Conservation (phyloP, 2,888 invertebrate genomes). For the Melanchra persicariae region DNA sequence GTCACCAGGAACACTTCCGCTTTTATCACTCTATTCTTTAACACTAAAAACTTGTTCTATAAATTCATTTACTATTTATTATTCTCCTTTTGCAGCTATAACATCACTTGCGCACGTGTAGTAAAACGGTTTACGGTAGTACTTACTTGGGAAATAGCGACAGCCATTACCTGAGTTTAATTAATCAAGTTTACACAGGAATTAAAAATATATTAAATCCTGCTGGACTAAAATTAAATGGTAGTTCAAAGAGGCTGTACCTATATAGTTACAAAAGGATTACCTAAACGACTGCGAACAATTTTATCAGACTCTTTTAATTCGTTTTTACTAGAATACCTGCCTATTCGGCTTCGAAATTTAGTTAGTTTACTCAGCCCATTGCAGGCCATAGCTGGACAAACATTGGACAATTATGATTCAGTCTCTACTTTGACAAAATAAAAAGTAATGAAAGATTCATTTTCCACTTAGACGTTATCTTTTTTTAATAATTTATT, state of each 20-base stretch:
- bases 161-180: conserved; percentile 27
- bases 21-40: conserved; percentile 3
- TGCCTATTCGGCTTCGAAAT: too few species aligned
- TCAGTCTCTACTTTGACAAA: too few species aligned
- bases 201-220: conserved; percentile 15
- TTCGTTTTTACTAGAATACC: too few species aligned
- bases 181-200: conserved; percentile 35
- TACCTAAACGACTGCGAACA: neutral
- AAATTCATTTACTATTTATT: conserved; percentile 20
- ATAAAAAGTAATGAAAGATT: neutral
- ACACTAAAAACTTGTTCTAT: conserved; percentile 7
- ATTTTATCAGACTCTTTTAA: too few species aligned
- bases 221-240: neutral
- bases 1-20: neutral
- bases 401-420: too few species aligned
- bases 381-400: too few species aligned
- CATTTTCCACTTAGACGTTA: neutral
- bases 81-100: conserved; percentile 2
- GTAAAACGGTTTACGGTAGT: conserved; percentile 40
- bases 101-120: conserved; percentile 12
- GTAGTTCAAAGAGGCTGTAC: neutral
- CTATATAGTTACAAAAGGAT: too few species aligned
- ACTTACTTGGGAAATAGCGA: conserved; percentile 39
- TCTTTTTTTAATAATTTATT: too few species aligned
- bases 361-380: too few species aligned